phyloP scores from a whole-genome alignment of 2,797 vertebrate genomes.

The Enteromius treurensis region DNA sequence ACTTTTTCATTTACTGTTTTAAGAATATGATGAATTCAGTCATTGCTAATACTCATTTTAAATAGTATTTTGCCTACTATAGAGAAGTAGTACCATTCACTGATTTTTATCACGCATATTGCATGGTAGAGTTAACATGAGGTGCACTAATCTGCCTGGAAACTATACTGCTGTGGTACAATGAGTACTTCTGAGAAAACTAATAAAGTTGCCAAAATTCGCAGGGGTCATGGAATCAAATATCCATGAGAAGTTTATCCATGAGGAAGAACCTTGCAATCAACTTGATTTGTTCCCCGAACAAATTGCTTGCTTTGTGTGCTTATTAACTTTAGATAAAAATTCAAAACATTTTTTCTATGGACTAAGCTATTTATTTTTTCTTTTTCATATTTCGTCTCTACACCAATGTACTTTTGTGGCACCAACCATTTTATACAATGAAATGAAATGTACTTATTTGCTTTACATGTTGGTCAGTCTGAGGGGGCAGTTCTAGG shows the following conservation, averaged over 20 bases:
- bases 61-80: neutral
- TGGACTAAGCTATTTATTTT: neutral
- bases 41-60: neutral
- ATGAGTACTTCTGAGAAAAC: neutral
- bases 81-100: neutral
- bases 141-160: neutral
- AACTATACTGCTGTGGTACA: neutral
- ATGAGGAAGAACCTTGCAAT: neutral
- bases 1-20: neutral
- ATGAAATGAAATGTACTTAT: neutral
- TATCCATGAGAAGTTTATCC: neutral
- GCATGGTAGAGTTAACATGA: neutral
- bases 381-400: neutral
- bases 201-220: neutral
- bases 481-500: neutral
- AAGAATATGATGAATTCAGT: neutral
- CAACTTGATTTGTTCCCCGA: neutral
- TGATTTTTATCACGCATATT: neutral
- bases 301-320: neutral
- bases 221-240: neutral
- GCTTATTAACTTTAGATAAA: neutral
- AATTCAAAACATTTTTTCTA: neutral
- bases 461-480: neutral
- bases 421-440: neutral
- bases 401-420: neutral